A percentile compares a stretch with the other conserved stretches of the same genome.
Conservation (phyloP, 2,113 vertebrate genomes). For the Cebus imitator region DNA sequence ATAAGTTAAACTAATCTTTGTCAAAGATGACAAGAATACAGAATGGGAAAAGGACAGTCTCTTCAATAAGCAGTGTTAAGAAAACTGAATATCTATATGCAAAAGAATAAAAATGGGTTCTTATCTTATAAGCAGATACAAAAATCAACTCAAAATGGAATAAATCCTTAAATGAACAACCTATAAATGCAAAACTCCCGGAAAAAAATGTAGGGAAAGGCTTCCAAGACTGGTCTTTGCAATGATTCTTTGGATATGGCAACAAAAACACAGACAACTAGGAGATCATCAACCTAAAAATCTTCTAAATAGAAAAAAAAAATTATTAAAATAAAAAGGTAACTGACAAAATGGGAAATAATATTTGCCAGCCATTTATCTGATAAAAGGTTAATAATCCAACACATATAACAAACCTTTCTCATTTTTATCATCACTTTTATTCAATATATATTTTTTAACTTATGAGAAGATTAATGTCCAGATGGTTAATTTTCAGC, state of each 20-base stretch:
- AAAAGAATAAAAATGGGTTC: not conserved
- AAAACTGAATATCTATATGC: not conserved
- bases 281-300: not conserved
- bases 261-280: not conserved
- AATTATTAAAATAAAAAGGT: not conserved
- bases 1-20: not conserved
- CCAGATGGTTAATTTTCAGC: not conserved
- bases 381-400: not conserved
- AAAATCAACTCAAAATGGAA: not conserved
- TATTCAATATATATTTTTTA: not conserved
- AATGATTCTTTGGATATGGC: not conserved
- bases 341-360: not conserved
- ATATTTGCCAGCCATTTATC: not conserved
- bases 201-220: not conserved
- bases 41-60: not conserved
- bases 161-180: too few species aligned
- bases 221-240: not conserved
- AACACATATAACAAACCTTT: not conserved
- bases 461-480: not conserved
- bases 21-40: not conserved
- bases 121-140: not conserved
- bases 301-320: not conserved
- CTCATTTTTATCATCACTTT: not conserved
- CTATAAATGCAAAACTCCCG: not conserved
- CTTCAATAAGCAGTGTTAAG: not conserved